Percentiles rank a stretch among this genome's conserved stretches.
phyloP scores from a whole-genome alignment of 2,888 invertebrate species.

The Trichopria drosophilae region DNA sequence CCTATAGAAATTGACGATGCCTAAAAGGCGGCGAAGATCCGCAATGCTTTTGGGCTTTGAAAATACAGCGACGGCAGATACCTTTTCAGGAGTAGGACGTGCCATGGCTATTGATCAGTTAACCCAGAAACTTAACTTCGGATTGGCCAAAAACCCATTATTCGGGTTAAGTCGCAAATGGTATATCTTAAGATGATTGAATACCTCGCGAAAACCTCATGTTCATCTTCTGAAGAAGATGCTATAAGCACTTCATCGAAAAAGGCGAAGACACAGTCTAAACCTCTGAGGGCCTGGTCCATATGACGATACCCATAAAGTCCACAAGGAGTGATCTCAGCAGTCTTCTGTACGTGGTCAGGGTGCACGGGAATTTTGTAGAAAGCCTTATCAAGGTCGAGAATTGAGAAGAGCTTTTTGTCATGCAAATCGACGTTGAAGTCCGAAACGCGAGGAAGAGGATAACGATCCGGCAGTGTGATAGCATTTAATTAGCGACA shows the following conservation, averaged over 20 bases:
- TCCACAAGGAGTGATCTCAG: slow-evolving; percentile 15
- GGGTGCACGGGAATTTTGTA: slow-evolving; percentile 14
- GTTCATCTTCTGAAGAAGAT: slow-evolving; percentile 13
- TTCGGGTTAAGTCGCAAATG: slow-evolving; percentile 11
- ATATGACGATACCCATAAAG: slow-evolving; percentile 16
- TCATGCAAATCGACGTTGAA: slow-evolving; percentile 3
- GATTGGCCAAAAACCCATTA: slow-evolving; percentile 15
- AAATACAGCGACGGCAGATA: slow-evolving; percentile 2
- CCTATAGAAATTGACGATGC: slow-evolving; percentile 27
- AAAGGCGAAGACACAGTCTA: slow-evolving; percentile 20
- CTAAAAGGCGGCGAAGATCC: slow-evolving; percentile 12
- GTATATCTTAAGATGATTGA: slow-evolving; percentile 8
- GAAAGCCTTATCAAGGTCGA: slow-evolving; percentile 15
- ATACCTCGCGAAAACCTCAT: slow-evolving; percentile 8
- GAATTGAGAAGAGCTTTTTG: slow-evolving; percentile 10
- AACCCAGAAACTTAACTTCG: slow-evolving; percentile 13
- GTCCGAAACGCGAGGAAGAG: slow-evolving; percentile 1
- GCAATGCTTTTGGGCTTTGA: slow-evolving; percentile 9
- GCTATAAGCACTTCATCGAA: slow-evolving; percentile 22
- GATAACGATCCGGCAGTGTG: slow-evolving; percentile 15
- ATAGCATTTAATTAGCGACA: slow-evolving; percentile 5
- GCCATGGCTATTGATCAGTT: slow-evolving; percentile 11
- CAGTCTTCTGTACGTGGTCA: slow-evolving; percentile 19
- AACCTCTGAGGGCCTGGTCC: slow-evolving; percentile 7
- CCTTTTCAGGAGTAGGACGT: neutral